Conservation (phyloP, 2,888 invertebrate species). For the Nemotelus pantherinus region DNA sequence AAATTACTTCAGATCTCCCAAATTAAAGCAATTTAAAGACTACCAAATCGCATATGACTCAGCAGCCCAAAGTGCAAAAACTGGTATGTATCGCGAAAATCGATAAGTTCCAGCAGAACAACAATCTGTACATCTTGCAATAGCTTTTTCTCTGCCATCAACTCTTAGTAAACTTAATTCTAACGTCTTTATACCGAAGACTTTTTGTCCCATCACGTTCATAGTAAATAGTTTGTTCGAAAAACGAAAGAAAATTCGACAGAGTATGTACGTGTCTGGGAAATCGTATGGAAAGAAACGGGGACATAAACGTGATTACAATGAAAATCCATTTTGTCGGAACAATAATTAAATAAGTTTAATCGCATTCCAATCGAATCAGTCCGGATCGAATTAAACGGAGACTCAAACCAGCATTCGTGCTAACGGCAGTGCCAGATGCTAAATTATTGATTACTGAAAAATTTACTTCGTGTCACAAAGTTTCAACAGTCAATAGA, state of each 20-base stretch:
- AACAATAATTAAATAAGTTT: slow-evolving; percentile 42
- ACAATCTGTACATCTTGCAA: not conserved
- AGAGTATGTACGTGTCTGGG: slow-evolving; percentile 10
- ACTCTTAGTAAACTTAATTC: not conserved
- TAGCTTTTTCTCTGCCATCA: not conserved
- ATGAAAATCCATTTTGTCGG: slow-evolving; percentile 37
- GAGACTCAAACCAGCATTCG: no score
- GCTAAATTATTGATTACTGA: slow-evolving; percentile 22
- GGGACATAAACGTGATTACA: slow-evolving; percentile 34
- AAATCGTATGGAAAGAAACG: not conserved
- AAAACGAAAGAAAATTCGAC: not conserved
- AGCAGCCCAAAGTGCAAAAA: not conserved
- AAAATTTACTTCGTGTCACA: not conserved
- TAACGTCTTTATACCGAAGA: not conserved
- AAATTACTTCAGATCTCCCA: slow-evolving; percentile 15
- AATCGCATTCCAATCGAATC: slow-evolving; percentile 42
- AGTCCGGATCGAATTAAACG: no score
- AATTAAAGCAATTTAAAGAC: slow-evolving; percentile 23
- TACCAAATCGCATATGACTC: not conserved
- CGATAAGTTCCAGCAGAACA: not conserved
- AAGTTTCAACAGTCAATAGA: no score
- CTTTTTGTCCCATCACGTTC: not conserved
- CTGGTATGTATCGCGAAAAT: not conserved
- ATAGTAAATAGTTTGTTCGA: not conserved
- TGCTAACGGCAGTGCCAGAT: slow-evolving; percentile 2